Base-by-base conservation (phyloP, 2,888 invertebrate genomes). In the Gnatocerus cornutus region DNA sequence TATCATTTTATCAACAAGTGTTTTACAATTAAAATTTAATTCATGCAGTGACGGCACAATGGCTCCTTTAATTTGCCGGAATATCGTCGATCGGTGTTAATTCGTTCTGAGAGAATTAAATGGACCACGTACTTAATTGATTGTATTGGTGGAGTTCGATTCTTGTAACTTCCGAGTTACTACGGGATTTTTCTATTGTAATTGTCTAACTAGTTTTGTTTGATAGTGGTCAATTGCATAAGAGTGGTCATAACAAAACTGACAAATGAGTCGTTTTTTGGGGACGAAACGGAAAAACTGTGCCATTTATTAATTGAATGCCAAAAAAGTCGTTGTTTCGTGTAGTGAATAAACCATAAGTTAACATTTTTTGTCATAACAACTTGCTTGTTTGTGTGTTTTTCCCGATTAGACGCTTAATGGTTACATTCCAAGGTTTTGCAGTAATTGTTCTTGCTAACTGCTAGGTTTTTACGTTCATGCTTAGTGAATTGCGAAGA, bases 361-460 rank as follows among this genome's bases (percentile, higher is more conserved):
- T n/a, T n/a, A n/a, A n/a, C n/a, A n/a, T n/a, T n/a, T n/a, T n/a
- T n/a, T 53, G 53, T 53, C 53, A 27, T 53, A 37, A 53, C 53
- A 50, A 21, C 21, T 53, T 37, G 37, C 53, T 53, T 50, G 4
- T 30, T 50, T 30, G n/a, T 29, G n/a, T 50, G 3, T 10, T 37
- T 8, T 53, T 53, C 33, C 33, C 48, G 48, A 50, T 50, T 50
- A 50, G 3, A 29, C 13, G 53, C 37, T 37, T 53, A 53, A 53
- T 53, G 53, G 53, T 53, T 33, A 37, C 37, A 53, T 53, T 53
- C 37, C 53, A 53, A 53, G 53, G 53, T 53, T 52, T 10, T 13
- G 37, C 13, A 41, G 13, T 53, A 53, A 53, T 53, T 53, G 37
- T 37, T 33, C 9, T n/a, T 1, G 21, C 4, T 21, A 21, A 21